phyloP scores from a whole-genome alignment of 2,888 invertebrate species.

The Thera obeliscata region DNA sequence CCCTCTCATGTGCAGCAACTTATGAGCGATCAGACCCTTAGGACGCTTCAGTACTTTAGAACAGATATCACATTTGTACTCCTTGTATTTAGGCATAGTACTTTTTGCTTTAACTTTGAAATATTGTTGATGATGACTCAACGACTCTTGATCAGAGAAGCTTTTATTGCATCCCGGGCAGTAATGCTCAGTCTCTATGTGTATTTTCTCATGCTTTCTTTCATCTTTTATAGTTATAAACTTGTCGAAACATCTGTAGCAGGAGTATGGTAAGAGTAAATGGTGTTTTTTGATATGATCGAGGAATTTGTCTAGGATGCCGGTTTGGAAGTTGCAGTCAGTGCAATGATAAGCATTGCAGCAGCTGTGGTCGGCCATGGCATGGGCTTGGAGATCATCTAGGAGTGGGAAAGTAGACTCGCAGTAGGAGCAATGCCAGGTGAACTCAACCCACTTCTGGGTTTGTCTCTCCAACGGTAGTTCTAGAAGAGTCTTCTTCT shows the following conservation, averaged over 20 bases:
- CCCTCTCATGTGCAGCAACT: slow-evolving; percentile 2
- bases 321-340: slow-evolving; percentile 12
- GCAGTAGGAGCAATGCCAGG: slow-evolving; percentile 13
- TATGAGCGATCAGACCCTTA: slow-evolving; percentile 14
- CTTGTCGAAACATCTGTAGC: slow-evolving; percentile 17
- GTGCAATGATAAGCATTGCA: slow-evolving; percentile 18
- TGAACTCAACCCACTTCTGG: slow-evolving; percentile 7
- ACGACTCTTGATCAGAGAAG: neutral
- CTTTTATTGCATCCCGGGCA: slow-evolving; percentile 13
- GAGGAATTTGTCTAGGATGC: slow-evolving; percentile 19
- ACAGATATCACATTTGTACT: slow-evolving; percentile 23
- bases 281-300: slow-evolving; percentile 19
- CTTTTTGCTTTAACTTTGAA: slow-evolving; percentile 12
- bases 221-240: slow-evolving; percentile 17
- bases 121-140: slow-evolving; percentile 6
- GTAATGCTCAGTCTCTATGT: slow-evolving; percentile 5
- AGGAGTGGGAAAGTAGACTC: neutral
- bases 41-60: slow-evolving; percentile 16
- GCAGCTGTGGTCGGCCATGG: slow-evolving; percentile 4
- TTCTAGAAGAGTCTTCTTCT: slow-evolving; percentile 14
- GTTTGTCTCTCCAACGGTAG: slow-evolving; percentile 14
- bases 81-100: slow-evolving; percentile 17
- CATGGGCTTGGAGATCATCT: slow-evolving; percentile 4
- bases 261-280: slow-evolving; percentile 12
- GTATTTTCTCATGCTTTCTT: slow-evolving; percentile 14